These are phyloP conservation scores for Aplocera efformata DNA, from an alignment of 2,888 invertebrate genomes.

Conservation along the genomic window DNA sequence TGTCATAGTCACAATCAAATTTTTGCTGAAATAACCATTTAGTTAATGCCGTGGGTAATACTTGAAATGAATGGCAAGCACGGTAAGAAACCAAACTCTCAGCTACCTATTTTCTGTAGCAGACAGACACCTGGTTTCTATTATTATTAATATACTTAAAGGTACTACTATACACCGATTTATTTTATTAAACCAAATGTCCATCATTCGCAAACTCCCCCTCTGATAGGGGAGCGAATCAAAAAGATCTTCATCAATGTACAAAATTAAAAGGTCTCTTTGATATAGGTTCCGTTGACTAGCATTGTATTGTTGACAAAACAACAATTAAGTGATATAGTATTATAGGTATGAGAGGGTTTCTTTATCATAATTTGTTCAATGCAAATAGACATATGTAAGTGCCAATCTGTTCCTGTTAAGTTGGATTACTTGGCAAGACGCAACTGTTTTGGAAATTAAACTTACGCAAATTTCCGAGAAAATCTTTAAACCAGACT, in stretches of 20 bases:
- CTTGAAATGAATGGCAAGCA: too few species aligned
- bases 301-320: not conserved
- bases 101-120: too few species aligned
- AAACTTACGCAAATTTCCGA: too few species aligned
- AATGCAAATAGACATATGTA: conserved; percentile 1
- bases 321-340: too few species aligned
- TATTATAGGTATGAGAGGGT: too few species aligned
- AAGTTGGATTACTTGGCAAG: conserved; percentile 7
- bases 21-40: too few species aligned
- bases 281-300: conserved; percentile 4
- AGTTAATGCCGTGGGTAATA: too few species aligned
- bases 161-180: conserved; percentile 5
- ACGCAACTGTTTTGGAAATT: not conserved
- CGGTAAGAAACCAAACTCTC: too few species aligned
- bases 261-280: conserved; percentile 14
- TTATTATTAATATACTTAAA: too few species aligned
- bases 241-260: conserved; percentile 35
- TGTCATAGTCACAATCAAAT: too few species aligned
- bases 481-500: too few species aligned
- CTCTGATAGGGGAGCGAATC: conserved; percentile 24
- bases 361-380: not conserved
- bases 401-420: conserved; percentile 6
- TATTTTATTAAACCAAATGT: conserved; percentile 19
- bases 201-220: conserved; percentile 19
- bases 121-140: too few species aligned